Base-by-base conservation (phyloP, 2,888 invertebrate genomes). In the Polyommatus icarus region DNA sequence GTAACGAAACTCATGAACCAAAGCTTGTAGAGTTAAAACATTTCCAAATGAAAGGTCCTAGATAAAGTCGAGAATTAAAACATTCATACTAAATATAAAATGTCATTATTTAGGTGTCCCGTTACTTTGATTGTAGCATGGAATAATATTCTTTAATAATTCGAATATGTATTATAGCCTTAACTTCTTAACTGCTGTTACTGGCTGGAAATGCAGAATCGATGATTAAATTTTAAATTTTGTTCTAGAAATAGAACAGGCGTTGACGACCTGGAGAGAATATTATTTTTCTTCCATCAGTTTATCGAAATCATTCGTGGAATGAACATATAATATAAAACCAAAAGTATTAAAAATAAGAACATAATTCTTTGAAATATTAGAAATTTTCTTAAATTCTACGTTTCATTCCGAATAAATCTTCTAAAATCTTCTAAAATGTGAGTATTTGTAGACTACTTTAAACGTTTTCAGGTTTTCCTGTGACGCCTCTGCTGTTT, bases 331-430 rank as follows among this genome's bases (percentile, higher is more conserved):
- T 24, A 24, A 24, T 2, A 67, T 67, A 29, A 29, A 67, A 18
- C 15, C 5, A 67, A 61, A 67, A 32, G 20, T 24, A 78, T n/a
- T 7, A 32, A 59, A 10, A 46, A 46, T 10, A 46, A 46, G 46
- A 1, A 46, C 10, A 46, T 54, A 32, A 36, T 29, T 7, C 36
- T 67, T 18, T 46, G 24, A 29, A 67, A 46, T 59, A 7, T 4
- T 32, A 46, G 5, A 20, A 50, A n/a, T 78, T 12, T 54, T 54
- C 15, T 57, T 36, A n/a, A 36, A 50, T 67, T 78, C 77, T 78
- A 75, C 59, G 61, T 59, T 61, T 10, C 18, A 67, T 29, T 32
- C 18, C 5, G 29, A 29, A 12, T 1, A 67, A 67, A 67, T 67
- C 6, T 32, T 29, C 29, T 29, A 15, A 67, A 67, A 67, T 67